Evolutionary conservation across 2,113 vertebrate genomes (phyloP).

Genomic region (Protomyctophum bolini): DNA sequence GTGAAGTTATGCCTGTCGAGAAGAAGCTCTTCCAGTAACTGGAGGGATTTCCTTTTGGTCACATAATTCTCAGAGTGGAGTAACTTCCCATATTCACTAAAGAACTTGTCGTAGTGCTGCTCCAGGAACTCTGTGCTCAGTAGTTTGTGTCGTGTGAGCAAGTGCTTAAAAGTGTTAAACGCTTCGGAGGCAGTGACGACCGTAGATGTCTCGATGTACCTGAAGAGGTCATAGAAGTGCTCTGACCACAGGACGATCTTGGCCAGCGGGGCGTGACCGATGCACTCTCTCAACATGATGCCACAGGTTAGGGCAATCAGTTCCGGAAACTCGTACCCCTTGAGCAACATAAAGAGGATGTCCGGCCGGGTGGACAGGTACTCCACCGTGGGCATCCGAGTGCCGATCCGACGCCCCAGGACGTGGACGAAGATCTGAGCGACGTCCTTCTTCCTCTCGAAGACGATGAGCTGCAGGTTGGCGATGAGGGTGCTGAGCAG

Average conservation of each 20-base stretch:
- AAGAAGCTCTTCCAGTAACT: slow-evolving; percentile 88
- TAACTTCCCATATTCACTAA: slow-evolving; percentile 90
- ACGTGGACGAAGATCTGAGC: slow-evolving; percentile 99
- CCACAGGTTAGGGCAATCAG: slow-evolving; percentile 93
- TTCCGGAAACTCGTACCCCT: slow-evolving; percentile 95
- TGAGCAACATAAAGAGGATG: slow-evolving; percentile 96
- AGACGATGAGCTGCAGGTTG: no score
- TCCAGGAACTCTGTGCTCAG: slow-evolving; percentile 96
- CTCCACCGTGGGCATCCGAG: slow-evolving; percentile 94
- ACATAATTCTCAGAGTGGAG: slow-evolving; percentile 90
- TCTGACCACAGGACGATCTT: slow-evolving; percentile 92
- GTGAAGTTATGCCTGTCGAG: slow-evolving; percentile 88
- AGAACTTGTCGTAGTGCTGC: slow-evolving; percentile 92
- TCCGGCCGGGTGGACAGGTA: slow-evolving; percentile 98
- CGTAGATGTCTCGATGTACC: slow-evolving; percentile 97
- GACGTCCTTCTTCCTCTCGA: slow-evolving; percentile 96
- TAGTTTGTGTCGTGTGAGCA: slow-evolving; percentile 95
- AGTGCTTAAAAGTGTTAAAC: slow-evolving; percentile 98
- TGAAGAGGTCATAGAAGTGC: slow-evolving; percentile 96
- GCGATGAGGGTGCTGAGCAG: no score
- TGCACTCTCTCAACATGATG: slow-evolving; percentile 97
- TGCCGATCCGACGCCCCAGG: slow-evolving; percentile 94
- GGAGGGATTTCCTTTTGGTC: slow-evolving; percentile 90
- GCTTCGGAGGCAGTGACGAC: slow-evolving; percentile 98
- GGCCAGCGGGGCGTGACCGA: slow-evolving; percentile 93